Conservation (phyloP, 2,113 vertebrate species). For the Pandion haliaetus region DNA sequence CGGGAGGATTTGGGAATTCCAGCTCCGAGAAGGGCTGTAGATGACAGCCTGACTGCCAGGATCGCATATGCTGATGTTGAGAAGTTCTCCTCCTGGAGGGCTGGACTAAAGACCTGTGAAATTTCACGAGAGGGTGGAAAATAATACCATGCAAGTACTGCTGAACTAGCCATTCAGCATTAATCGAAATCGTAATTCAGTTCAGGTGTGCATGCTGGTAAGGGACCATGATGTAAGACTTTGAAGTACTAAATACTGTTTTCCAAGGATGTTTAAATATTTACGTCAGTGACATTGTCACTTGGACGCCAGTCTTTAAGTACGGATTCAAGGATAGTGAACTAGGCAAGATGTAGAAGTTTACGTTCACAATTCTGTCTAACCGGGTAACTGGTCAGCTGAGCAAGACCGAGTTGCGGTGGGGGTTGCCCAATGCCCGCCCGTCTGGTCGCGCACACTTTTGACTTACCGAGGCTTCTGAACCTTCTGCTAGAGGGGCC, state of each 20-base stretch:
- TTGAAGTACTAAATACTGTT: neutral
- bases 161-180: neutral
- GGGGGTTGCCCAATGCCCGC: neutral
- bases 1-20: neutral
- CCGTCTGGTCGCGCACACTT: accelerated
- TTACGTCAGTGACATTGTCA: neutral
- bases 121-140: neutral
- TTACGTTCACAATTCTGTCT: neutral
- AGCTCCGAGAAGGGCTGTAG: neutral
- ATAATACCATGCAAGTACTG: neutral
- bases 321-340: neutral
- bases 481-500: neutral
- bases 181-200: neutral
- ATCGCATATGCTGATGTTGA: accelerated
- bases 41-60: neutral
- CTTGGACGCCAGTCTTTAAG: neutral
- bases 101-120: neutral
- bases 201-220: neutral
- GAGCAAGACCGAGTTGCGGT: neutral
- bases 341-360: neutral
- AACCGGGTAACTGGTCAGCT: neutral
- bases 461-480: neutral
- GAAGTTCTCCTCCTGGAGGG: neutral
- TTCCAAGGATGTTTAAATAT: neutral
- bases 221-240: neutral